A percentile compares a stretch with the other conserved stretches of the same genome.
Evolutionary conservation across 1,140 invertebrate genomes (phyloP).

Genomic region (Eriosoma lanigerum): DNA sequence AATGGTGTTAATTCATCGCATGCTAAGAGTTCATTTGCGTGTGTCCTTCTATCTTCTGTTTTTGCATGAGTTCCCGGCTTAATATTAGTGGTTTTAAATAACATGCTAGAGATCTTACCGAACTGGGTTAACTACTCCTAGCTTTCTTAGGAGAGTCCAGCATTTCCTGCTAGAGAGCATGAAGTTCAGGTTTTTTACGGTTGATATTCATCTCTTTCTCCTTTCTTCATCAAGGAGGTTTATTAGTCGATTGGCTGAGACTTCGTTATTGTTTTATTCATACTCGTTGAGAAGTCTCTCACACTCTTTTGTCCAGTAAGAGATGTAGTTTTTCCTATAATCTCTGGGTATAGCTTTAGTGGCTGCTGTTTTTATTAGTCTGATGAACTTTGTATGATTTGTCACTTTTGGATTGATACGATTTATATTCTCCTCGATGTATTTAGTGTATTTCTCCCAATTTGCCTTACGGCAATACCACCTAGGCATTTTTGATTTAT

Average conservation of each 20-base stretch:
- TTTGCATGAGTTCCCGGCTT: neutral
- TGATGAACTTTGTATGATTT: neutral
- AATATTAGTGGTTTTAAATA: neutral
- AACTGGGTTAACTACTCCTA: neutral
- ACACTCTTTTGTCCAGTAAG: neutral
- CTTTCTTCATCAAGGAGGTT: neutral
- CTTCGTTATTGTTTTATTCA: neutral
- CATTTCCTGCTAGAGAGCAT: neutral
- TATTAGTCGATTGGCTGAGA: conserved; percentile 47
- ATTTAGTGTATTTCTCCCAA: neutral
- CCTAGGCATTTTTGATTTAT: too few species aligned
- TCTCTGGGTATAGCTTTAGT: neutral
- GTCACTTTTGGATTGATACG: neutral
- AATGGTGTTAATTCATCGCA: neutral
- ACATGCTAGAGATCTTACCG: neutral
- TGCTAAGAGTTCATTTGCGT: neutral
- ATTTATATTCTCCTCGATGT: neutral
- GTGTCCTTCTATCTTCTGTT: neutral
- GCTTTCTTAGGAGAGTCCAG: neutral
- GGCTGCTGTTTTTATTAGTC: conserved; percentile 45
- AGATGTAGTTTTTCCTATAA: neutral
- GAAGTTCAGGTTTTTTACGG: neutral
- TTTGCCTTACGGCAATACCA: neutral
- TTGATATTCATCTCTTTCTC: neutral
- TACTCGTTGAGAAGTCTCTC: neutral